Conservation (phyloP, 37 sponge, comb jelly and placozoan species). For the Chondrilla cf. caribensis region DNA sequence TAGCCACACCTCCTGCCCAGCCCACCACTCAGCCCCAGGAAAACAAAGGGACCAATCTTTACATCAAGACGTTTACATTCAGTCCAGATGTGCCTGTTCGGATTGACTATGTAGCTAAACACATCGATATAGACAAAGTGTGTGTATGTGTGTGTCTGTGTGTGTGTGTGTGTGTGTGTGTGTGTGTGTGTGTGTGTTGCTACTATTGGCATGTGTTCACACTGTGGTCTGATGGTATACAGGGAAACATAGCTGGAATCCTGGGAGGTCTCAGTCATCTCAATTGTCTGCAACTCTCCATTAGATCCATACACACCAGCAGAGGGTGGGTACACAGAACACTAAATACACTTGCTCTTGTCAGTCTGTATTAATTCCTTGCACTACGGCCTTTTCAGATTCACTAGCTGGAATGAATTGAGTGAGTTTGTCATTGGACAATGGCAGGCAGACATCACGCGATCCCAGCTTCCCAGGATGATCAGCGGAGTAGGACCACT, state of each 20-base stretch:
- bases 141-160: not conserved
- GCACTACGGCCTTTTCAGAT: constrained; percentile 25
- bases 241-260: constrained; percentile 83
- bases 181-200: not conserved
- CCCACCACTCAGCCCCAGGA: not conserved
- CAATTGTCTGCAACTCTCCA: constrained; percentile 79
- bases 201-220: too few relatives aligned
- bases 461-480: constrained; percentile 77
- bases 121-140: constrained; percentile 68
- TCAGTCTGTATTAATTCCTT: not conserved
- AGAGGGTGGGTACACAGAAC: constrained; percentile 59
- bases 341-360: too few relatives aligned
- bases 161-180: constrained; percentile 2
- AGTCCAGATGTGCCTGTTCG: constrained; percentile 86
- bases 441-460: constrained; percentile 74
- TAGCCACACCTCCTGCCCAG: not conserved
- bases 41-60: not conserved
- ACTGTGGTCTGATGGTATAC: too few relatives aligned
- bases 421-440: constrained; percentile 52
- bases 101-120: constrained; percentile 89
- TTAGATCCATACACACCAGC: constrained; percentile 71
- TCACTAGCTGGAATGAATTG: constrained; percentile 82
- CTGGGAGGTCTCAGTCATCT: constrained; percentile 83
- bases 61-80: constrained; percentile 74
- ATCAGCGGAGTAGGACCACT: constrained; percentile 92